These are phyloP conservation scores for Calcarius lapponicus DNA, from an alignment of 2,797 vertebrate genomes.

Conservation along the genomic window DNA sequence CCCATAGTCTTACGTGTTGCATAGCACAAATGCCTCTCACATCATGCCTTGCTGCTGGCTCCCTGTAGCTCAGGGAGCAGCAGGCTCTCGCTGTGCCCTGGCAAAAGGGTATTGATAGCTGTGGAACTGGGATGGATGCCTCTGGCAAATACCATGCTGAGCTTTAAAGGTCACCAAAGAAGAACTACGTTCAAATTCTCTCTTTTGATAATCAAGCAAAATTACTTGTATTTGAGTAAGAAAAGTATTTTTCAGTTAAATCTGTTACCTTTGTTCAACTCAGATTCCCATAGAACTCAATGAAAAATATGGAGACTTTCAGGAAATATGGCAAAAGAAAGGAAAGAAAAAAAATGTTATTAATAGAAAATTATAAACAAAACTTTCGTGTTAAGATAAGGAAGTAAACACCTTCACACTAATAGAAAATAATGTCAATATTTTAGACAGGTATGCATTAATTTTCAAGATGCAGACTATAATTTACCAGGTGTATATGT, in stretches of 20 bases:
- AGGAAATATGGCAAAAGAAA: not conserved
- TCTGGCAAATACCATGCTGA: not conserved
- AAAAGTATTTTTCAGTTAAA: not conserved
- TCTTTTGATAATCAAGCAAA: not conserved
- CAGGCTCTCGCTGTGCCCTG: accelerated
- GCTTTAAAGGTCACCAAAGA: not conserved
- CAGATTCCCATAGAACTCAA: not conserved
- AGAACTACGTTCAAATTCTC: not conserved
- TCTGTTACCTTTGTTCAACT: not conserved
- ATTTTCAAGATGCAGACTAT: conserved; percentile 26
- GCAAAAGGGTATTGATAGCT: not conserved
- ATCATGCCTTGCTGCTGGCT: not conserved
- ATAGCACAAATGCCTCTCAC: not conserved
- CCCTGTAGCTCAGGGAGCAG: not conserved
- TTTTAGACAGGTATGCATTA: not conserved
- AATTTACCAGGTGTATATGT: conserved; percentile 57
- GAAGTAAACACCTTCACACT: not conserved
- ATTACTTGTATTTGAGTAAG: not conserved
- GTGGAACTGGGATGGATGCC: not conserved
- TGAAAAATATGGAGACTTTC: not conserved
- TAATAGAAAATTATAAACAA: not conserved
- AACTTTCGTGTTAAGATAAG: not conserved
- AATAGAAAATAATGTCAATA: not conserved
- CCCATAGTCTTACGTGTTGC: not conserved
- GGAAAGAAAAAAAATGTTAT: not conserved